Base-by-base conservation (phyloP, 2,113 vertebrate species). In the Kobus ellipsiprymnus region DNA sequence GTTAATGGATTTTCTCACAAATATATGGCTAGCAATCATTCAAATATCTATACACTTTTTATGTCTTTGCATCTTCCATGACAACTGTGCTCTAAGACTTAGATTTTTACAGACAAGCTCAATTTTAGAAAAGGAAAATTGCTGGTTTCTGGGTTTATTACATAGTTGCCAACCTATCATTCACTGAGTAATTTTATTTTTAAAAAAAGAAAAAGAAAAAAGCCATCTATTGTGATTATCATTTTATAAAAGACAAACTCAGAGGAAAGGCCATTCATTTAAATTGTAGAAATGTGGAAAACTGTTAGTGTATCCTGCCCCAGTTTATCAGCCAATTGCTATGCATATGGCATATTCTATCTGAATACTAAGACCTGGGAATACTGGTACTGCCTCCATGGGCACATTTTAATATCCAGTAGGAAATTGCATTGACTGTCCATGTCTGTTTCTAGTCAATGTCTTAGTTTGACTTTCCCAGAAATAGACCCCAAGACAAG, bases 181-280 rank as follows among this genome's bases (percentile, higher is more conserved):
- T 40, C 46, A 15, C 5, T 81, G 30, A 91, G 44, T 82, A 94
- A 74, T 81, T 94, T 96, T 62, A 84, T 60, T 92, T 91, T 92
- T 62, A 0, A 85, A 89, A 92, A 92, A 88, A 52, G 21, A 50
- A 29, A n/a, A 62, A 96, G 77, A 40, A 36, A 3, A 57, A 64
- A 59, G 36, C 2, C 80, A 82, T 54, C n/a, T 83, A 86, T 57
- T 59, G 11, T 64, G 33, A 77, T 33, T 57, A 52, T 21, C 9
- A 97, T 95, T 98, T 91, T 60, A 92, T 78, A 54, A 60, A 91
- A 91, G n/a, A 91, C 29, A 95, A 96, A 54, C 5, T 91, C 59
- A 95, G 10, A 94, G 36, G 60, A 83, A 74, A 86, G 1, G 21
- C 19, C 10, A 23, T 52, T 86, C 17, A 93, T 46, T 96, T 55